Base-by-base conservation (phyloP, 2,113 vertebrate genomes). In the Onychostoma macrolepis region DNA sequence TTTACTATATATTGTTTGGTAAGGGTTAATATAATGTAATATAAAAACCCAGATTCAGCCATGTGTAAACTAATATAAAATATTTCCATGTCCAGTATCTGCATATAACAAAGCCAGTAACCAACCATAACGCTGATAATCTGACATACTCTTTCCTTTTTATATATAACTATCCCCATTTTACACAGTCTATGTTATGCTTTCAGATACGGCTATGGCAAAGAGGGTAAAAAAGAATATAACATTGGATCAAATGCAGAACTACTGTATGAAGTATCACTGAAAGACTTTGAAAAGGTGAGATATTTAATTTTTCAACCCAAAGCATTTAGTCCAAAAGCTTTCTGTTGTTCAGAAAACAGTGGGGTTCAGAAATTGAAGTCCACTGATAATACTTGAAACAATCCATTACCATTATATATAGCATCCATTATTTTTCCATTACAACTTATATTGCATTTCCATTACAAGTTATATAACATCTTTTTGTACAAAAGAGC, bases 221-320 rank as follows among this genome's bases (percentile, higher is more conserved):
- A 94, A 86, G 93, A 96, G 38, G 98, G 98, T 88, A 98, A 96
- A 92, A 92, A 94, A 0, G 95, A 96, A 83, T 96, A 93, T 45
- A 94, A 96, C 90, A 95, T 99, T 90, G 95, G 95, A 90, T 96
- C 97, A 26, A 97, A 99, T 83, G 94, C 94, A 0, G 96, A 97
- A 83, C 92, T 99, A 85, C 86, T 95, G 5, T 99, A 99, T 78
- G 96, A 99, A 93, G 96, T 99, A 24, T 97, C 95, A 2, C 96
- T 99, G 83, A 97, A 97, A 92, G 96, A 96, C 90, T 99, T 99
- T 87, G 92, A 97, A 91, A 98, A 97, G 96, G 98, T 99, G 91
- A 96, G 93, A 6, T 1, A 17, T 50, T 50, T 21, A 21, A n/a
- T 9, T 24, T n/a, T 17, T 77, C 0, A 24, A 15, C 10, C 13